Evolutionary conservation across 2,888 invertebrate species (phyloP).

Genomic region (Metellina segmentata): DNA sequence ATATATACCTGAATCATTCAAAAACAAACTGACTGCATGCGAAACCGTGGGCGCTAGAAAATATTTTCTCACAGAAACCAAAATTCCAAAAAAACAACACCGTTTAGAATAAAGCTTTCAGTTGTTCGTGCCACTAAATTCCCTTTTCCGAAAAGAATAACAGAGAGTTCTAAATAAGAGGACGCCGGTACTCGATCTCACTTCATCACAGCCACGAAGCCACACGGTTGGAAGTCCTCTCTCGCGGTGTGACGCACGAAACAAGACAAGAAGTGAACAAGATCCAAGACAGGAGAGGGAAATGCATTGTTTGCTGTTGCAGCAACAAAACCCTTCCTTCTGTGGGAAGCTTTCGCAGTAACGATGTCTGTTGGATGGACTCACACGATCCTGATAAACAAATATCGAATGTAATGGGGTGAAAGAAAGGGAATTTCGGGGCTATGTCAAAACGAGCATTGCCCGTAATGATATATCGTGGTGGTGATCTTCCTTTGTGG

Average conservation of each 20-base stretch:
- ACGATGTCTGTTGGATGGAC: conserved; percentile 3
- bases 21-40: no score
- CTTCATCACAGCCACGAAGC: conserved; percentile 9
- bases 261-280: neutral
- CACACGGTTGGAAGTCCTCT: neutral
- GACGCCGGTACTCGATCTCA: neutral
- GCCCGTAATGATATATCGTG: neutral
- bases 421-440: neutral
- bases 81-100: neutral
- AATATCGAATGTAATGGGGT: neutral
- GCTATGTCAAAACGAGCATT: no score
- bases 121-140: neutral
- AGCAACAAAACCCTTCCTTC: neutral
- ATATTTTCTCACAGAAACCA: neutral
- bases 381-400: conserved; percentile 12
- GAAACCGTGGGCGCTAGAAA: neutral
- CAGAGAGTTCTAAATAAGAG: neutral
- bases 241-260: neutral
- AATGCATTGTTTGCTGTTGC: conserved; percentile 19
- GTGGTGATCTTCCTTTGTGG: no score
- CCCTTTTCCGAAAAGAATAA: neutral
- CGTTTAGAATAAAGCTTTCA: neutral
- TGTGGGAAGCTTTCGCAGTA: neutral
- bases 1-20: no score
- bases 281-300: neutral